Evolutionary conservation across 2,113 vertebrate genomes (phyloP).

Genomic region (Microcebus ravelobensis): DNA sequence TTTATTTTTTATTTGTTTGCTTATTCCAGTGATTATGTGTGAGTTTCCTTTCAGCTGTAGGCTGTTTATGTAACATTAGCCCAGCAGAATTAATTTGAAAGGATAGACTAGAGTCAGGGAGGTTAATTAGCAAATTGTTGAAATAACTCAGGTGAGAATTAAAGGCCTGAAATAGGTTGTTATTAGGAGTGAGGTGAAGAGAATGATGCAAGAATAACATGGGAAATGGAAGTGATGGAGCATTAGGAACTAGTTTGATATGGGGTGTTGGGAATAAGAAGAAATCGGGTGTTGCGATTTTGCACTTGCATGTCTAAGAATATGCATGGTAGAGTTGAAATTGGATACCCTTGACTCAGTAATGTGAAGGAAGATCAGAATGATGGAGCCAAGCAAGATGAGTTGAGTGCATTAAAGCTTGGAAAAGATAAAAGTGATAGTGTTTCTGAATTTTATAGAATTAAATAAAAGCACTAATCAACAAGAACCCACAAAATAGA

Average conservation of each 20-base stretch:
- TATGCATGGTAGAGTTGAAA: neutral
- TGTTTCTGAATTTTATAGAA: constrained; percentile 1
- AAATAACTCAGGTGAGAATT: constrained; percentile 23
- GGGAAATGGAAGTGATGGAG: neutral
- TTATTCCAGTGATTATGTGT: neutral
- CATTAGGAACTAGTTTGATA: neutral
- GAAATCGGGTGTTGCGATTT: neutral
- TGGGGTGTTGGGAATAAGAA: neutral
- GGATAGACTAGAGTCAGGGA: neutral
- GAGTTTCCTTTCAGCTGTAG: neutral
- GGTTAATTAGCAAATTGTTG: neutral
- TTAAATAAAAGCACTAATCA: neutral
- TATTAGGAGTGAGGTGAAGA: constrained; percentile 24
- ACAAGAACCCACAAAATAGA: neutral
- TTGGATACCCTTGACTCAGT: neutral
- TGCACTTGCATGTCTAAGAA: neutral
- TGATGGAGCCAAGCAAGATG: neutral
- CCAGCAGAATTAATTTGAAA: constrained; percentile 42
- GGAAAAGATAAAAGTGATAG: neutral
- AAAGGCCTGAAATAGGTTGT: neutral
- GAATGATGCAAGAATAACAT: neutral
- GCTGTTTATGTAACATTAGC: neutral
- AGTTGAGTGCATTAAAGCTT: neutral
- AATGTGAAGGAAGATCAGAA: neutral
- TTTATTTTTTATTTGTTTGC: neutral